Conservation (phyloP, 1,140 invertebrate genomes). For the Copidosoma floridanum region DNA sequence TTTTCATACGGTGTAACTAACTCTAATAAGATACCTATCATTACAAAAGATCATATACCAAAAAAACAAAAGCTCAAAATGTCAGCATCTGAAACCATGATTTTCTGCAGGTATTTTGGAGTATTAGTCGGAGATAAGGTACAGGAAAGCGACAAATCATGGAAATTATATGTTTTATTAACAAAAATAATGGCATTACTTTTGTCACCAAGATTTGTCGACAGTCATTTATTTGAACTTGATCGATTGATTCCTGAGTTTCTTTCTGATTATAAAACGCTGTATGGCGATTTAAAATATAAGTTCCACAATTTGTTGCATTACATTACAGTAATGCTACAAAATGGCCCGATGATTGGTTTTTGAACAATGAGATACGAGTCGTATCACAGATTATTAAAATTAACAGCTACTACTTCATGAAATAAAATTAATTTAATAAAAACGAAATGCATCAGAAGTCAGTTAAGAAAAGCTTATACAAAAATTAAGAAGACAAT, state of each 20-base stretch:
- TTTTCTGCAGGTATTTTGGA: constrained; percentile 24
- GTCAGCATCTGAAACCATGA: constrained; percentile 26
- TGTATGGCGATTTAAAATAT: constrained; percentile 26
- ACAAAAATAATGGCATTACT: constrained; percentile 19
- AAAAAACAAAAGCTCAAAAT: constrained; percentile 24
- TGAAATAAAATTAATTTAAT: constrained; percentile 10
- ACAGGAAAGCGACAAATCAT: constrained; percentile 3
- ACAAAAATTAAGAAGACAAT: neutral
- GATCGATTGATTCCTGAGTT: neutral
- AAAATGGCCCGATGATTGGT: constrained; percentile 25
- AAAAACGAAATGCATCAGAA: constrained; percentile 9
- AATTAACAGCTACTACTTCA: constrained; percentile 2
- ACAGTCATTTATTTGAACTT: constrained; percentile 4
- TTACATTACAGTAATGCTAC: constrained; percentile 3
- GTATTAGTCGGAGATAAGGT: constrained; percentile 23
- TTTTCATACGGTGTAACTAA: neutral
- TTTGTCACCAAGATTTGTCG: constrained; percentile 9
- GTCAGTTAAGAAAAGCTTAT: constrained; percentile 12
- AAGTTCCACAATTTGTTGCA: constrained; percentile 30
- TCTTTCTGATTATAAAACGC: constrained; percentile 16
- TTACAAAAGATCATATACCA: constrained; percentile 4
- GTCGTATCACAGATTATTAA: constrained; percentile 27
- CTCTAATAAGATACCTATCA: constrained; percentile 9
- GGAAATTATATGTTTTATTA: constrained; percentile 24
- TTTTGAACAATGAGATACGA: constrained; percentile 30